These are phyloP conservation scores for Hemichromis elongatus DNA, from an alignment of 2,113 vertebrate genomes.

Conservation along the genomic window DNA sequence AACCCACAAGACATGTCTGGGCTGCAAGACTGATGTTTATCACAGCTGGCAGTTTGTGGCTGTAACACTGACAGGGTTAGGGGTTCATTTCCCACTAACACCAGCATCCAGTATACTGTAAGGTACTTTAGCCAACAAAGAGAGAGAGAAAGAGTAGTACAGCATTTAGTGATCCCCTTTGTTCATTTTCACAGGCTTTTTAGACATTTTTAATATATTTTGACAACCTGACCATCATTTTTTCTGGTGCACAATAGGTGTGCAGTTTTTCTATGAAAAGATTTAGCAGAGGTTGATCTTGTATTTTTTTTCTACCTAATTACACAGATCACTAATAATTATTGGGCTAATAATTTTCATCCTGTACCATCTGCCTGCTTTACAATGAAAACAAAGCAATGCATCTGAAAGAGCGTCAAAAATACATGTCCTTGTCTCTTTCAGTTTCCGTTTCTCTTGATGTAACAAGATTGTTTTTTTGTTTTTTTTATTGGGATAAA, in stretches of 20 bases:
- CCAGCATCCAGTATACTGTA: not conserved
- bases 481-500: not conserved
- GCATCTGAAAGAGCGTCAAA: not conserved
- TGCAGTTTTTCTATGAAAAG: not conserved
- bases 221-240: not conserved
- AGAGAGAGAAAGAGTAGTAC: not conserved
- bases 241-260: not conserved
- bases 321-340: not conserved
- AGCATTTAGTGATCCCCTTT: not conserved
- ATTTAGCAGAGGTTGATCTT: not conserved
- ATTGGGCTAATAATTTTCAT: not conserved
- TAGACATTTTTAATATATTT: not conserved
- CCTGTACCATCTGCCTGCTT: not conserved
- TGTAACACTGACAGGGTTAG: not conserved
- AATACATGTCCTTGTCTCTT: not conserved
- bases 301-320: not conserved
- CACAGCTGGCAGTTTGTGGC: conserved; percentile 14
- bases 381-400: not conserved
- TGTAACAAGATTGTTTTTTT: not conserved
- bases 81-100: conserved; percentile 2
- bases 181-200: not conserved
- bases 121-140: not conserved
- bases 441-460: not conserved
- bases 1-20: not conserved
- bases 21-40: conserved; percentile 31